Conservation (phyloP, 2,113 vertebrate genomes). For the Archocentrus centrarchus region DNA sequence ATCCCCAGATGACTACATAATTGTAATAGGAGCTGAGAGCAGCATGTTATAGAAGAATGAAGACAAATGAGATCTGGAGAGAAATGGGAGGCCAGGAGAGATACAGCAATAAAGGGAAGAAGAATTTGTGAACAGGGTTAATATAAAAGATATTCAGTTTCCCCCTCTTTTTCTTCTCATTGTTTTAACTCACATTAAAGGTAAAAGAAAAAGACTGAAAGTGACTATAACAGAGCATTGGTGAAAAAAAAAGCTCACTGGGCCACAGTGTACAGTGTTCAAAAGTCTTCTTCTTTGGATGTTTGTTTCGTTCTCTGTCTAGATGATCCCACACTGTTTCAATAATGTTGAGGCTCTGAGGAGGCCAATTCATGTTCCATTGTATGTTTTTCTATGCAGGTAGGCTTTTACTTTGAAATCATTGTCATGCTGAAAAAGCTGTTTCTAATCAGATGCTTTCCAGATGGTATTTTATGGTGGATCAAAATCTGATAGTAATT, state of each 20-base stretch:
- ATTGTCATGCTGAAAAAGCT: no score
- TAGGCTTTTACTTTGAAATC: no score
- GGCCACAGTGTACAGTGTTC: background rate
- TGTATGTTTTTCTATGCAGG: background rate
- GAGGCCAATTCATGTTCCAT: background rate
- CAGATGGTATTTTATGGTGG: no score
- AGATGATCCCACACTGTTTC: background rate
- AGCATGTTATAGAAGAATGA: constrained; percentile 59
- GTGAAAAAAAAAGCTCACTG: constrained; percentile 9
- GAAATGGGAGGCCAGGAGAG: constrained; percentile 24
- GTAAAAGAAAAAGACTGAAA: background rate
- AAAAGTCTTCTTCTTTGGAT: background rate
- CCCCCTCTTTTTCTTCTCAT: background rate
- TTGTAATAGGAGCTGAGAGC: constrained; percentile 66
- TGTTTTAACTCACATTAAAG: background rate
- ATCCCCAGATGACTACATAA: constrained; percentile 64
- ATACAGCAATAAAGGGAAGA: constrained; percentile 4
- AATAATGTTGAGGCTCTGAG: background rate
- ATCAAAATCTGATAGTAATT: no score
- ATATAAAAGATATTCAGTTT: background rate
- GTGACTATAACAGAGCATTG: background rate
- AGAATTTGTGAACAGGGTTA: constrained; percentile 4
- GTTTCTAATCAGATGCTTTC: no score
- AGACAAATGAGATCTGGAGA: constrained; percentile 59
- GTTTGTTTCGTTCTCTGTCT: background rate